These are phyloP conservation scores for Thalassarche chlororhynchos DNA, from an alignment of 2,113 vertebrate species.

Conservation along the genomic window DNA sequence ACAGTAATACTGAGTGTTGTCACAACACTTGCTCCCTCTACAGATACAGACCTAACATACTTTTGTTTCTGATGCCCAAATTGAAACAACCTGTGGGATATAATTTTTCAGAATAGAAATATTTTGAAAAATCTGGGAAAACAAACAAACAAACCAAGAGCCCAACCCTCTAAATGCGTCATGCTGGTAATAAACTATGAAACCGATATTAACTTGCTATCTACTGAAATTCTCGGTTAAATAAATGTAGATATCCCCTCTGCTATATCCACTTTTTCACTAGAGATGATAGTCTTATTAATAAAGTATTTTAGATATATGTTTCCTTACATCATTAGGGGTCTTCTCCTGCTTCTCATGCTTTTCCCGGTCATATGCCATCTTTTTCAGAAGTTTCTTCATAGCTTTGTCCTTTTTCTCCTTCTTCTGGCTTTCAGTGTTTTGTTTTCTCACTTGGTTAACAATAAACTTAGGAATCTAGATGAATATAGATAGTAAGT, in stretches of 20 bases:
- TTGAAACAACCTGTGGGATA: not conserved
- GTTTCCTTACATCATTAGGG: slow-evolving; percentile 78
- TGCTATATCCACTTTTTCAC: not conserved
- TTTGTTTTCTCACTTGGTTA: slow-evolving; percentile 92
- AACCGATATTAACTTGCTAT: not conserved
- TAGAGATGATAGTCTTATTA: not conserved
- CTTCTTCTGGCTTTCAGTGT: slow-evolving; percentile 87
- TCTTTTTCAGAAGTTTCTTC: slow-evolving; percentile 94
- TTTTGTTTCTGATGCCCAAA: not conserved
- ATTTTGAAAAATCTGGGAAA: not conserved
- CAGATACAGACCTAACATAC: not conserved
- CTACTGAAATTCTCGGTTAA: not conserved
- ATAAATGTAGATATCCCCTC: not conserved
- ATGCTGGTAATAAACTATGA: not conserved
- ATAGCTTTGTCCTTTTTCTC: slow-evolving; percentile 84
- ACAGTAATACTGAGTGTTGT: not conserved
- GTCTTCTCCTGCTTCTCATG: slow-evolving; percentile 81
- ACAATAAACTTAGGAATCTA: slow-evolving; percentile 97
- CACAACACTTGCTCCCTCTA: not conserved
- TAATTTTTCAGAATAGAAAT: not conserved
- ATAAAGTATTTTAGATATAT: not conserved
- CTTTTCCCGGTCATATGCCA: slow-evolving; percentile 88
- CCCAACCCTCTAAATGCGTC: not conserved
- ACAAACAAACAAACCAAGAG: not conserved
- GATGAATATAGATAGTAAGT: not conserved